Percentiles rank a stretch among this genome's conserved stretches.
Conservation (phyloP, 2,888 invertebrate species). For the Tolmerus cingulatus region DNA sequence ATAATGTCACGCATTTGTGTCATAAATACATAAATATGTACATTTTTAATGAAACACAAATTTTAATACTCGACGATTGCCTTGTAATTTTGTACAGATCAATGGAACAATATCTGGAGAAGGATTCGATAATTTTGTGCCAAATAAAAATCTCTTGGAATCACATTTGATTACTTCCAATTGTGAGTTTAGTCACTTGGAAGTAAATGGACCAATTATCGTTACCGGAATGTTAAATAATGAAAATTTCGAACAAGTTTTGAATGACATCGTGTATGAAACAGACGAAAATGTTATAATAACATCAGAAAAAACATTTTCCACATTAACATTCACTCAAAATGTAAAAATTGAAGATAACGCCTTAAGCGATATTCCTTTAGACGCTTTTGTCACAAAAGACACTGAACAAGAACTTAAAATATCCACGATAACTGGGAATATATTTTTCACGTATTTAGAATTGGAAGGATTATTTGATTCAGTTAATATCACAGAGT, state of each 20-base stretch:
- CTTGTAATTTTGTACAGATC: constrained; percentile 57
- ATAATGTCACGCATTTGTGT: too few species aligned
- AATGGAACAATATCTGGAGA: constrained; percentile 65
- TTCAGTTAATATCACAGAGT: constrained; percentile 62
- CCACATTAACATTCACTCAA: constrained; percentile 59
- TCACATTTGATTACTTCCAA: constrained; percentile 60
- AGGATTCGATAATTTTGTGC: constrained; percentile 60
- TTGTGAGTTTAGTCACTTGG: constrained; percentile 64
- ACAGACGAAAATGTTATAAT: constrained; percentile 59
- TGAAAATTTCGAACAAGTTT: constrained; percentile 56
- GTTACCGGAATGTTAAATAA: constrained; percentile 63
- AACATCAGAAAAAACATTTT: constrained; percentile 64
- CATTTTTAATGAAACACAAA: too few species aligned
- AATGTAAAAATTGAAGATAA: constrained; percentile 62
- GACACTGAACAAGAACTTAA: constrained; percentile 65
- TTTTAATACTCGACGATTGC: background rate
- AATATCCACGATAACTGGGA: constrained; percentile 60
- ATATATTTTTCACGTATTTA: constrained; percentile 64
- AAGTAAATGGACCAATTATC: constrained; percentile 65
- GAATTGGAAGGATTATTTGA: constrained; percentile 61
- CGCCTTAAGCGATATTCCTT: constrained; percentile 62
- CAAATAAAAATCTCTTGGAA: constrained; percentile 65
- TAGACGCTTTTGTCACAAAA: constrained; percentile 64
- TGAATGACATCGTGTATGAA: constrained; percentile 65
- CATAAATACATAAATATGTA: too few species aligned